These are phyloP conservation scores for Hemibagrus wyckioides DNA, from an alignment of 2,113 vertebrate genomes.

Conservation along the genomic window DNA sequence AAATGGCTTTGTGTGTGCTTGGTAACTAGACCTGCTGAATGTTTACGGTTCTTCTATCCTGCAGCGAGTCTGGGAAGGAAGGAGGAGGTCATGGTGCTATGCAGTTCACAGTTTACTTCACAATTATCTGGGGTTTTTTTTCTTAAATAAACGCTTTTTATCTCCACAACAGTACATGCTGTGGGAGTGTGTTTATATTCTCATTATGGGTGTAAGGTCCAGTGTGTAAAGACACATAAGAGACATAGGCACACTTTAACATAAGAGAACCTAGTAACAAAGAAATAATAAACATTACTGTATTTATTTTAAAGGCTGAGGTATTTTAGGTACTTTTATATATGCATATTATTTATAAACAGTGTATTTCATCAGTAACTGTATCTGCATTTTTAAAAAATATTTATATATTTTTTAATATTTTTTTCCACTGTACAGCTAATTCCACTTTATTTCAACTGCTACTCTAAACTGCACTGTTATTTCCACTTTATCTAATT, in stretches of 20 bases:
- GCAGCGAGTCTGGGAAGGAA: conserved; percentile 81
- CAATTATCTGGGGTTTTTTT: conserved; percentile 2
- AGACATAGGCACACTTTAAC: background rate
- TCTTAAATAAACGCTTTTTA: background rate
- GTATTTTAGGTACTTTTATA: background rate
- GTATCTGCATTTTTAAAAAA: too few relatives aligned
- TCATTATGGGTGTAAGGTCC: background rate
- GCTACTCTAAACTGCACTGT: too few relatives aligned
- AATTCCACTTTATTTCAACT: too few relatives aligned
- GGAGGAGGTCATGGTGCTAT: conserved; percentile 87
- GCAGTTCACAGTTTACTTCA: conserved; percentile 35
- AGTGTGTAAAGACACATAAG: background rate
- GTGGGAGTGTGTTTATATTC: conserved; percentile 1
- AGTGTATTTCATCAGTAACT: too few relatives aligned
- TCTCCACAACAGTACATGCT: background rate
- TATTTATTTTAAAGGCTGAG: background rate
- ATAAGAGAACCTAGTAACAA: background rate
- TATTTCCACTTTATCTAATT: too few relatives aligned
- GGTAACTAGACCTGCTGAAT: background rate
- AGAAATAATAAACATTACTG: background rate
- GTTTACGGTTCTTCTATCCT: conserved; percentile 48
- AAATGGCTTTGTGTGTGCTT: background rate
- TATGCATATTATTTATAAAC: too few relatives aligned
- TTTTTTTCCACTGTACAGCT: too few relatives aligned
- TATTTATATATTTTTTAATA: too few relatives aligned